Base-by-base conservation (phyloP, 2,797 vertebrate genomes). In the Cheirogaleus major region DNA sequence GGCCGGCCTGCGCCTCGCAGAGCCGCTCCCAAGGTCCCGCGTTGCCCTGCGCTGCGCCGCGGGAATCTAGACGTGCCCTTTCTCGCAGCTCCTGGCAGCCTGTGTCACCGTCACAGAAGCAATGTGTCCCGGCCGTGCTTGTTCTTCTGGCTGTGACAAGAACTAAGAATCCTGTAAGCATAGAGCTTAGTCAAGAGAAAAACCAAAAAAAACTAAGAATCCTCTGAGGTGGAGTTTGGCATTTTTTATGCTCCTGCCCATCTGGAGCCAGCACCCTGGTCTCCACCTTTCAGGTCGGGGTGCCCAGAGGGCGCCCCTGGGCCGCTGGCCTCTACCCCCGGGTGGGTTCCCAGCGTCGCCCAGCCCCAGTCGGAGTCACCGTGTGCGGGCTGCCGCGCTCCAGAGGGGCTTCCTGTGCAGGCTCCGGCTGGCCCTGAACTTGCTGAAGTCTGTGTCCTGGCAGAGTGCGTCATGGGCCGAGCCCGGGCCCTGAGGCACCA, bases 401-500 rank as follows among this genome's bases (percentile, higher is more conserved):
- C 27, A 2, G 52, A 22, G 35, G 25, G 17, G 17, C n/a, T 48
- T 72, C 12, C 43, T 73, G 43, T n/a, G n/a, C 55, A n/a, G 27
- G 67, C 70, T 76, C 55, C 15, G 14, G 13, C 52, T 5, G 4
- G 7, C 27, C 45, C 48, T 22, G 35, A 87, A 45, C 32, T 52
- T 41, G 30, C 52, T 43, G 43, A 43, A 43, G 7, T 43, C 43
- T 43, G 43, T 43, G 43, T 43, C 43, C 43, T 43, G 43, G 9
- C 43, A 1, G 43, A 9, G 38, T 38, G 38, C 38, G 38, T 38
- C 38, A 38, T 38, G 38, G 38, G 38, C 38, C 38, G 38, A 38
- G 38, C 38, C 41, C 18, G 14, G n/a, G 30, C 38, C 2, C 10
- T 10, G 41, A 32, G 35, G 50, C 2, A 0, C 35, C 2, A 55